Evolutionary conservation across 1,140 invertebrate species (phyloP).

Genomic region (Archivesica marissinica): DNA sequence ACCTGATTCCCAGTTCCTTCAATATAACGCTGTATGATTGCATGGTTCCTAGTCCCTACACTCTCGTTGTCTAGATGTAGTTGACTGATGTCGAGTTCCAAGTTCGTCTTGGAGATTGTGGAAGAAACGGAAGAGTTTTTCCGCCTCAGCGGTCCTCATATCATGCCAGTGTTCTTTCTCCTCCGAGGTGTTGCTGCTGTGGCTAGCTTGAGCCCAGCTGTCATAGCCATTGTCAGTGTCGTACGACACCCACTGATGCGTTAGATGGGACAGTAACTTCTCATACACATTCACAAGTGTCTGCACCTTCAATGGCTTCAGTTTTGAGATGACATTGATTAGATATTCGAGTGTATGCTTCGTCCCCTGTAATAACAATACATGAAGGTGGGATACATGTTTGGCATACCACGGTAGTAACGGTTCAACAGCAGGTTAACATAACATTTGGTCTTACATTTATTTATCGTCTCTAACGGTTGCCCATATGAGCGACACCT

Average conservation of each 20-base stretch:
- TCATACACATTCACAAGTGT: conserved; percentile 34
- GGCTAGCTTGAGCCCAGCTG: background rate
- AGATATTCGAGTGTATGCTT: conserved; percentile 47
- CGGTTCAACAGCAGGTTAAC: no score
- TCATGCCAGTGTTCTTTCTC: conserved; percentile 51
- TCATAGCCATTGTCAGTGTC: background rate
- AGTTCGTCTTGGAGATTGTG: conserved; percentile 20
- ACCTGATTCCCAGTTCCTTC: no score
- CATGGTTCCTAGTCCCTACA: background rate
- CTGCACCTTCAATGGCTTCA: conserved; percentile 48
- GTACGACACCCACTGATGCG: conserved; percentile 54
- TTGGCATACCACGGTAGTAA: no score
- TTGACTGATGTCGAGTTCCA: background rate
- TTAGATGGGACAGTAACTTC: conserved; percentile 57
- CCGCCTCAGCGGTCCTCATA: conserved; percentile 13
- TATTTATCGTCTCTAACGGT: no score
- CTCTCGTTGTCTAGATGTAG: background rate
- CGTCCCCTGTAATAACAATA: conserved; percentile 35
- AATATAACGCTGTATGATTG: no score
- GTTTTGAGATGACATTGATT: conserved; percentile 44
- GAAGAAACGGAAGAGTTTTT: conserved; percentile 51
- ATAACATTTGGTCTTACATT: no score
- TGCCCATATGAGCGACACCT: no score
- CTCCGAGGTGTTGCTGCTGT: background rate
- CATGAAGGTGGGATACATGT: background rate